Evolutionary conservation across 2,113 vertebrate genomes (phyloP), one percentile per base, ranked within the genome.

Genomic region (Lota lota): DNA sequence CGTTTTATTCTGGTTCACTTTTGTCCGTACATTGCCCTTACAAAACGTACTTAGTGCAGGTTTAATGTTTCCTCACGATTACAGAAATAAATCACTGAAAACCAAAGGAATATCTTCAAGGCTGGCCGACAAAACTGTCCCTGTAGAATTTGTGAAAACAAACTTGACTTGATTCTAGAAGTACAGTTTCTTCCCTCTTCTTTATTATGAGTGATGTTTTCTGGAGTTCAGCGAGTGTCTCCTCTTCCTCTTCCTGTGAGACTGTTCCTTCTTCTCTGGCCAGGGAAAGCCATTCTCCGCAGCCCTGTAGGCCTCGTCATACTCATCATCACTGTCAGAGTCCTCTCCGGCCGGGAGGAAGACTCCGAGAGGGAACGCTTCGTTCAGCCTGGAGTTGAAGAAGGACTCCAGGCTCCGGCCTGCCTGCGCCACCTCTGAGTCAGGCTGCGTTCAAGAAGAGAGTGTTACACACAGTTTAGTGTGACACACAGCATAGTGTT

Each of bases 361-460:
- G 58, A 57, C 85, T 70, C 88, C 93, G 4, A 93, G 93, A 0
- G 94, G 93, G 68, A 95, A 99, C 75, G 96, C 88, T 24, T 96
- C 95, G 70, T 89, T 93, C 70, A 99, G 81, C 83, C 93, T 94
- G 64, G 91, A 88, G 67, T 91, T 90, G 85, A 99, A 98, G 83
- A 96, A 97, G 0, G 89, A 72, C 79, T 95, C 93, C n/a, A 99
- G 90, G 88, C 93, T 96, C 67, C 88, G 88, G 14, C 97, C 97
- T 4, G 97, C 97, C 75, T 97, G 96, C 18, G 97, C 97, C 60
- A 99, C 95, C 88, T 99, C 97, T 0, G 97, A 99, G 85, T 99
- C 97, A 0, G 96, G 94, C 97, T 99, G 85, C 7, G 22, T 17
- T 51, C 62, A 66, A 58, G 20, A 75, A 18, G 21, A 40, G 60